Conservation (phyloP, 2,113 vertebrate species). For the Sterna hirundo region DNA sequence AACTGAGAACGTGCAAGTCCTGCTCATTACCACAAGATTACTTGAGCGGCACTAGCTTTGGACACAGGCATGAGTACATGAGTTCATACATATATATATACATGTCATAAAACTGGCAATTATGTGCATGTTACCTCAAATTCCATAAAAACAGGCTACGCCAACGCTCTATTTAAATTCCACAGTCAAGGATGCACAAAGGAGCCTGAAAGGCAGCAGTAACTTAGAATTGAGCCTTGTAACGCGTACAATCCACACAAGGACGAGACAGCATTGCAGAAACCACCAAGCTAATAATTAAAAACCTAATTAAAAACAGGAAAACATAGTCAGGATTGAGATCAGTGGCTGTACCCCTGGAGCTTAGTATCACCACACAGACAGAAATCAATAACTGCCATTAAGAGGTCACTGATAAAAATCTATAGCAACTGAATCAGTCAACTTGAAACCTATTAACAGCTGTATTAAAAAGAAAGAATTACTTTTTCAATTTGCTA, state of each 20-base stretch:
- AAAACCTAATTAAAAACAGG: neutral
- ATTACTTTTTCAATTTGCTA: neutral
- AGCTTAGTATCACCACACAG: slow-evolving; percentile 5
- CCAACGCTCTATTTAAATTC: neutral
- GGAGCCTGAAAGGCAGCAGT: neutral
- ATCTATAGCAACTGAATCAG: slow-evolving; percentile 7
- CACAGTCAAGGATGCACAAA: neutral
- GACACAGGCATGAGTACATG: neutral
- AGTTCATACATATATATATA: neutral
- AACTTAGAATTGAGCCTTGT: neutral
- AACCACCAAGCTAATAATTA: neutral
- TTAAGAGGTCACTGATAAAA: slow-evolving; percentile 21
- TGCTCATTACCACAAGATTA: neutral
- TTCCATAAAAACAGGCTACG: neutral
- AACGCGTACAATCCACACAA: neutral
- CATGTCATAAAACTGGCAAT: neutral
- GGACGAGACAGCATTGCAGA: neutral
- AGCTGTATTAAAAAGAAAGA: neutral
- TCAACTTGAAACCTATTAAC: slow-evolving; percentile 39
- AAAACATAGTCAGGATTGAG: neutral
- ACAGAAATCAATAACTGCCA: slow-evolving; percentile 41
- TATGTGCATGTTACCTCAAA: neutral
- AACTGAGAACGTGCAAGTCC: neutral
- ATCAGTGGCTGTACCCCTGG: neutral
- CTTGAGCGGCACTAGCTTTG: neutral